A percentile compares a stretch with the other conserved stretches of the same genome.
phyloP scores from a whole-genome alignment of 2,113 vertebrate species.

The Guaruba guarouba region DNA sequence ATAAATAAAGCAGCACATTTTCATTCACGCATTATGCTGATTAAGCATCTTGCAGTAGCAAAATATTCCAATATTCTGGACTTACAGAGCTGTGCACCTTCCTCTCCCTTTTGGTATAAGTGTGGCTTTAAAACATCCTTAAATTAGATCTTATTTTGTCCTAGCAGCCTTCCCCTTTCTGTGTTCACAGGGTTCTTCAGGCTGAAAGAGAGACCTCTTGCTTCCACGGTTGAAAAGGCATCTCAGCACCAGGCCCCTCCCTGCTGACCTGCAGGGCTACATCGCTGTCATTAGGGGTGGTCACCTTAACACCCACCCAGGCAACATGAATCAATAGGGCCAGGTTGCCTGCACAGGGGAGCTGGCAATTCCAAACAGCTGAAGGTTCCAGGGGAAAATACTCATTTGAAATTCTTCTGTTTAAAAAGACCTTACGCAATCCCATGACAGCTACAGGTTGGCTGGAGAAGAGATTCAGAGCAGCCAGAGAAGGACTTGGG shows the following conservation, averaged over 20 bases:
- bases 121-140: background rate
- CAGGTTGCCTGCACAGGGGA: background rate
- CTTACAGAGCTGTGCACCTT: background rate
- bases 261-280: background rate
- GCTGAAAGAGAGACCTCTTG: background rate
- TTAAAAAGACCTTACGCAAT: background rate
- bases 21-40: background rate
- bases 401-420: background rate
- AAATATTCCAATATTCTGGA: background rate
- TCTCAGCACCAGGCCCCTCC: background rate
- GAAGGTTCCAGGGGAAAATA: background rate
- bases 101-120: background rate
- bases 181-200: background rate
- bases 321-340: background rate
- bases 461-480: background rate
- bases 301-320: background rate
- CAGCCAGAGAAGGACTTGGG: background rate
- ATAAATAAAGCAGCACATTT: background rate
- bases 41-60: background rate
- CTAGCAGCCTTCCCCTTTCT: background rate
- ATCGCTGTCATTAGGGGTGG: fast-evolving
- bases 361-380: background rate
- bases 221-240: background rate
- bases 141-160: background rate
- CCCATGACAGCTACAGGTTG: background rate